phyloP scores from a whole-genome alignment of 2,113 vertebrate genomes.

The Heteronetta atricapilla region DNA sequence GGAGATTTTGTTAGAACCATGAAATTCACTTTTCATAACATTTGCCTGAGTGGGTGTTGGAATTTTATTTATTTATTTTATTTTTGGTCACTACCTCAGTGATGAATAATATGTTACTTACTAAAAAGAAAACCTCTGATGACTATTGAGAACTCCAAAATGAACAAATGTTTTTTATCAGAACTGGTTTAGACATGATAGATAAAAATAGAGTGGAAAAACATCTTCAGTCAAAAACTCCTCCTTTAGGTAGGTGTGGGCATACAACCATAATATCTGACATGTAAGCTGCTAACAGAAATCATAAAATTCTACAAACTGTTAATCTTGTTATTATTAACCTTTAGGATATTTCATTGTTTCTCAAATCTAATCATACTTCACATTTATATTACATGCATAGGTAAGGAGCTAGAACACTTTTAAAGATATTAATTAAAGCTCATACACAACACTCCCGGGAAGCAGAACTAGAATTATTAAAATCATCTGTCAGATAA shows the following conservation, averaged over 20 bases:
- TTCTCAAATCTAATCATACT: conserved; percentile 15
- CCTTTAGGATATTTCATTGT: not conserved
- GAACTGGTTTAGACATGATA: not conserved
- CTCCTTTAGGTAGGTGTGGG: not conserved
- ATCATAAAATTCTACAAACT: not conserved
- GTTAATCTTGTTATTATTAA: conserved; percentile 14
- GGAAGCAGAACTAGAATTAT: not conserved
- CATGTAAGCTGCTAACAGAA: not conserved
- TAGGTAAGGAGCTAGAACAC: conserved; percentile 5
- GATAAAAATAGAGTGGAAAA: conserved; percentile 12
- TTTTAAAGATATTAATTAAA: conserved; percentile 45
- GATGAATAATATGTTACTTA: conserved; percentile 34
- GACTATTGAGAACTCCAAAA: not conserved
- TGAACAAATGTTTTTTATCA: not conserved
- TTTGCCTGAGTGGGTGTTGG: not conserved
- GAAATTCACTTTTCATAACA: conserved; percentile 18
- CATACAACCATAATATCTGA: not conserved
- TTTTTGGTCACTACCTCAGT: conserved; percentile 6
- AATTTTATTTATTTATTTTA: not conserved
- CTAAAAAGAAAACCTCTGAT: conserved; percentile 22
- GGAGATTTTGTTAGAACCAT: not conserved
- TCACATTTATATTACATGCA: not conserved
- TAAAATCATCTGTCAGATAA: conserved; percentile 12
- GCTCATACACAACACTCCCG: not conserved
- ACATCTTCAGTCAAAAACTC: not conserved